Evolutionary conservation across 35 echinoderm and acorn worm species (phyloP).

Genomic region (Apostichopus japonicus): DNA sequence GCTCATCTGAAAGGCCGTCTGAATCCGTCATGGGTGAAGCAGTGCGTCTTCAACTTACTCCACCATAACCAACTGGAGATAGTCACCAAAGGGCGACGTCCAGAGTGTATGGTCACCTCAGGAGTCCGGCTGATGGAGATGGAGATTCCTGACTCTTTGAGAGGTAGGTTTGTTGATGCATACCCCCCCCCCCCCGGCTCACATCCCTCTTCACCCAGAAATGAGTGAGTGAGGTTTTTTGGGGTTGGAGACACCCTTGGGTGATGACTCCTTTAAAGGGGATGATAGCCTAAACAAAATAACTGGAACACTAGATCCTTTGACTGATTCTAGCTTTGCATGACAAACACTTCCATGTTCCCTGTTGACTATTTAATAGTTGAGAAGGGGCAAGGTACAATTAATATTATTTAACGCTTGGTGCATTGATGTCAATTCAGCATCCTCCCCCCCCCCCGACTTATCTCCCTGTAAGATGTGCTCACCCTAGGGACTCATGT

Average conservation of each 20-base stretch:
- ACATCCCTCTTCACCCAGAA: no score
- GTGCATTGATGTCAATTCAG: no score
- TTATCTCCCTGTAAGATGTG: no score
- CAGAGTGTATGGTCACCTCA: slow-evolving; percentile 71
- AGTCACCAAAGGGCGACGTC: slow-evolving; percentile 44
- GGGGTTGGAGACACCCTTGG: no score
- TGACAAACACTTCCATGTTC: no score
- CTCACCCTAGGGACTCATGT: no score
- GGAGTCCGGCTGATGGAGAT: slow-evolving; percentile 93
- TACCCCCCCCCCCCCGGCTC: no score
- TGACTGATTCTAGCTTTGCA: not conserved
- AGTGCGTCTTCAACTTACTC: slow-evolving; percentile 72
- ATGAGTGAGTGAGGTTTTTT: no score
- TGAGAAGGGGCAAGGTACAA: no score
- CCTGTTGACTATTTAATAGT: no score
- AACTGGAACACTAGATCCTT: not conserved
- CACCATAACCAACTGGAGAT: slow-evolving; percentile 81
- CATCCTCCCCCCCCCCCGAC: no score
- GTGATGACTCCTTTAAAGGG: not conserved
- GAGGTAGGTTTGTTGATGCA: slow-evolving; percentile 54
- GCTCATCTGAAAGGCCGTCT: slow-evolving; percentile 73
- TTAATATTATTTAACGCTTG: no score
- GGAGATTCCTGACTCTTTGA: slow-evolving; percentile 93
- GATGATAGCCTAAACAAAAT: not conserved
- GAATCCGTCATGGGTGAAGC: slow-evolving; percentile 92